phyloP scores from a whole-genome alignment of 2,113 vertebrate species.

The Trogon melanurus region DNA sequence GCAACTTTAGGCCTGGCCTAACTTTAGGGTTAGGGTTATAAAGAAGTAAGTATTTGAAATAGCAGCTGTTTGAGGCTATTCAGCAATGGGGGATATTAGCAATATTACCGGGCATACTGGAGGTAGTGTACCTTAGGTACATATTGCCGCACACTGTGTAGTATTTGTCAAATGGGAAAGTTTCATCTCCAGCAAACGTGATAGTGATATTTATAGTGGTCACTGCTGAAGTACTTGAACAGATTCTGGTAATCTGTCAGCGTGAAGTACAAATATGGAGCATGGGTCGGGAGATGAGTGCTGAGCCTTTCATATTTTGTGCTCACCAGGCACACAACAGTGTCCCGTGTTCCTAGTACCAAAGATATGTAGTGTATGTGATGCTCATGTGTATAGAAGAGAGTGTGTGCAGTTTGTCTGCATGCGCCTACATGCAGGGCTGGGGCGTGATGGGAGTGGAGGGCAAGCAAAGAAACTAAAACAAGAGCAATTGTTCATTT shows the following conservation, averaged over 20 bases:
- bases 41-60: slow-evolving; percentile 47
- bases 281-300: background rate
- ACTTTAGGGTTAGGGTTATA: background rate
- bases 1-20: background rate
- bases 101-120: background rate
- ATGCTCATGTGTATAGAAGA: background rate
- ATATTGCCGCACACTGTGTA: background rate
- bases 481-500: background rate
- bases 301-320: background rate
- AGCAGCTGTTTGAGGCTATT: slow-evolving; percentile 42
- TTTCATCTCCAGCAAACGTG: background rate
- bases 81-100: background rate
- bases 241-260: background rate
- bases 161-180: background rate
- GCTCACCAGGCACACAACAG: fast-evolving
- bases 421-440: too few relatives aligned
- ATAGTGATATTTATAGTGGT: background rate
- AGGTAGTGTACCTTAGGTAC: slow-evolving; percentile 33
- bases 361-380: fast-evolving
- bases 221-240: background rate
- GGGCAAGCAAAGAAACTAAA: background rate
- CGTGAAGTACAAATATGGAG: background rate
- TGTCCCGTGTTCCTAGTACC: background rate
- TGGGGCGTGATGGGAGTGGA: background rate
- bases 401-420: background rate